Evolutionary conservation across 2,888 invertebrate species (phyloP), one percentile per base, ranked within the genome.

Genomic region (Neoitamus cyanurus): DNA sequence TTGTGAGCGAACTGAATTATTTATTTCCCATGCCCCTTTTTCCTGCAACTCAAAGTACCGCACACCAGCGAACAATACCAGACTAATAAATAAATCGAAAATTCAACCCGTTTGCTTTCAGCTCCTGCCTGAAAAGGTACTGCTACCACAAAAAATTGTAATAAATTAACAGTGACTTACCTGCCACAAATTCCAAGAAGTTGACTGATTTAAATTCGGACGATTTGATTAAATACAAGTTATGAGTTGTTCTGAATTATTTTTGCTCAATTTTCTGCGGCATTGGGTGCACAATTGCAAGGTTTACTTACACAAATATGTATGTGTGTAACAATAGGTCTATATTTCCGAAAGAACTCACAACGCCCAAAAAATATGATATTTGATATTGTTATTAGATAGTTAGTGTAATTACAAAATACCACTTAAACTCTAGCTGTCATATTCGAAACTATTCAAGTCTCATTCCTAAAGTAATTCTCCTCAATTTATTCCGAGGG

Each of bases 1-100:
- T 72, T 30, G 30, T 15, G 31, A 31, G 72, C 15, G 72, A 11
- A 28, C 31, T 72, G 72, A 72, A 72, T 72, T 72, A 72, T 72
- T 72, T 72, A 72, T 72, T 72, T 72, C 28, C 15, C n/a, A 6
- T n/a, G 34, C n/a, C 72, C 31, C 72, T 72, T 72, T 72, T 72
- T 72, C 72, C 15, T 34, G 6, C n/a, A 31, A n/a, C 31, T 15
- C 31, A 72, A 25, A 72, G 25, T 72, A 72, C 31, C 30, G 31
- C 15, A 72, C 4, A 34, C 30, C 70, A n/a, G 28, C n/a, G 70
- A 70, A 70, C 70, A 70, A 70, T 70, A 70, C 72, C 72, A 72
- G 72, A 72, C 72, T 72, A 72, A 72, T 31, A 72, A 72, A 72
- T 72, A 72, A 31, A 15, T 69, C 28, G 3, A 69, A 69, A 69